Conservation (phyloP, 2,113 vertebrate species). For the Callaeas wilsoni region DNA sequence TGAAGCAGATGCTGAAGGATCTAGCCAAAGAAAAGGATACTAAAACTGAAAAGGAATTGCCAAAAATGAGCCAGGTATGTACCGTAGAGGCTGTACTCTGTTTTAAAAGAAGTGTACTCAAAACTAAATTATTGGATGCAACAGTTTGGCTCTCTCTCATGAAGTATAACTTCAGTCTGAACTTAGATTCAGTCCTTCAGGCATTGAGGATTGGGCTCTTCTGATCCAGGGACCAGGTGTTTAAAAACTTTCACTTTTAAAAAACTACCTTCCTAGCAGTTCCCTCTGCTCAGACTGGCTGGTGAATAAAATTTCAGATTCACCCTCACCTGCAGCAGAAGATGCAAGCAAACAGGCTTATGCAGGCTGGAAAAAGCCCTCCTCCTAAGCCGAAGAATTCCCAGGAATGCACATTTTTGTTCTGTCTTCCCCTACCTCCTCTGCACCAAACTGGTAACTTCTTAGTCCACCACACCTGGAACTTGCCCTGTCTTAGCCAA, state of each 20-base stretch:
- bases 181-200: background rate
- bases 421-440: background rate
- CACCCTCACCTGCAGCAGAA: background rate
- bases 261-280: background rate
- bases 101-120: background rate
- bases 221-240: background rate
- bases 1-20: conserved; percentile 95
- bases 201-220: background rate
- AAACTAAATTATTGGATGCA: background rate
- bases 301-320: background rate
- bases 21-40: conserved; percentile 86
- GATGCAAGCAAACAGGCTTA: background rate
- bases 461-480: background rate
- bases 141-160: background rate
- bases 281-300: background rate
- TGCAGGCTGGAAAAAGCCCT: background rate
- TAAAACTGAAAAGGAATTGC: conserved; percentile 81
- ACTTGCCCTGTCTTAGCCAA: background rate
- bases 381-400: background rate
- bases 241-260: background rate
- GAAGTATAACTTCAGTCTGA: background rate
- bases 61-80: conserved; percentile 94
- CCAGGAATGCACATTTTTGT: background rate
- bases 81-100: background rate
- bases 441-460: background rate